Conservation (phyloP, 1,140 invertebrate species). For the Drosophila fuyamai region DNA sequence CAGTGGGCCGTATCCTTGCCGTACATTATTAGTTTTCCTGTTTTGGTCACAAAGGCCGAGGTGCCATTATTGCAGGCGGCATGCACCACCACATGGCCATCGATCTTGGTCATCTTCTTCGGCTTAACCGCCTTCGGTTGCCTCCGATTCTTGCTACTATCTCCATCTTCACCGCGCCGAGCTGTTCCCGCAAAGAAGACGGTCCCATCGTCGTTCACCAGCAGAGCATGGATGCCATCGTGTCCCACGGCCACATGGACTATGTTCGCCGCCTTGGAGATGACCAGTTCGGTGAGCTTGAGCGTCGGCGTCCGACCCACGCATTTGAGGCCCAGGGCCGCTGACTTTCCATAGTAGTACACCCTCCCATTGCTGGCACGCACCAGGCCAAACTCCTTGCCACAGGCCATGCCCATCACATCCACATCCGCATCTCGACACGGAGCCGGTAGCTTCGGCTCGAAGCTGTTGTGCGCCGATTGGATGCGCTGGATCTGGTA, state of each 20-base stretch:
- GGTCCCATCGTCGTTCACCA: constrained; percentile 95
- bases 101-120: constrained; percentile 96
- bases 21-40: constrained; percentile 96
- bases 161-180: constrained; percentile 97
- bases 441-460: constrained; percentile 75
- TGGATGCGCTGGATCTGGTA: constrained; percentile 84
- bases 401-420: constrained; percentile 86
- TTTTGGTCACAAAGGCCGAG: constrained; percentile 95
- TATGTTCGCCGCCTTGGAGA: constrained; percentile 91
- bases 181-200: constrained; percentile 95
- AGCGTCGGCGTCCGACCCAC: constrained; percentile 86
- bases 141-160: constrained; percentile 92
- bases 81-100: constrained; percentile 92
- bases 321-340: constrained; percentile 85
- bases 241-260: constrained; percentile 94
- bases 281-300: constrained; percentile 91
- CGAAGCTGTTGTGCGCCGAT: constrained; percentile 81
- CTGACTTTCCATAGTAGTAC: constrained; percentile 91
- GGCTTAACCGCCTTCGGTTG: constrained; percentile 96
- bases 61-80: constrained; percentile 97
- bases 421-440: constrained; percentile 77
- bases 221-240: constrained; percentile 95
- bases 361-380: constrained; percentile 91
- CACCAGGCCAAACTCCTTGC: constrained; percentile 93
- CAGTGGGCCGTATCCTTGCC: constrained; percentile 97